Base-by-base conservation (phyloP, 2,797 vertebrate species). In the Scyliorhinus canicula region DNA sequence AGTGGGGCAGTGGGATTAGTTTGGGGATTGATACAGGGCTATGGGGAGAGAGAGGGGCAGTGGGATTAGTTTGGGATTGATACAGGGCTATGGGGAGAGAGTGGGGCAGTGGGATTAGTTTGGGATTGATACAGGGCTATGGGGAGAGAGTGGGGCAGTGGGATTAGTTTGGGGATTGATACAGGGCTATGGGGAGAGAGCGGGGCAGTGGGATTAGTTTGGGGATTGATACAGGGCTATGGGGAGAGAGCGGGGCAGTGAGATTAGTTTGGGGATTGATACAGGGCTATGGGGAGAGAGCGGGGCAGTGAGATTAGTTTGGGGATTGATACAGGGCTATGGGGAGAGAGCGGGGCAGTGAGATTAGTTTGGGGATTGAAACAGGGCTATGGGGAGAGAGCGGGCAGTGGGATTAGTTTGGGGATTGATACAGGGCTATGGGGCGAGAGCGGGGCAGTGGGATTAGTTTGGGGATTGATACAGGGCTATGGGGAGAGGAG, bases 41-140 rank as follows among this genome's bases (percentile, higher is more conserved):
- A 71, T 71, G 69, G 69, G 69, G 69, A 79, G 40, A 79, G n/a
- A 16, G 74, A n/a, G 6, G 74, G 74, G 74, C 74, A 79, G 74
- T 79, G 74, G n/a, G 74, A 79, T 79, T 44, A 79, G 74, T 79
- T n/a, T 79, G 74, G 74, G 74, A 79, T 44, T 79, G 74, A 79
- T n/a, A n/a, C n/a, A n/a, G n/a, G n/a, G 79, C 21, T 44, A 50
- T 44, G 21, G 79, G 44, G 79, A 84, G 79, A 84, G 79, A 84
- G 79, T 1, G 79, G 44, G 79, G 28, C 6, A 50, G 79, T 44
- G 79, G 44, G 79, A 84, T 79, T 19, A 40, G n/a, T 79, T n/a
- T 40, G 74, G 74, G 74, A 79, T 71, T 71, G 69, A 71, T n/a
- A n/a, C n/a, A n/a, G n/a, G n/a, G 28, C 28, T 8, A 71, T 31